A percentile compares a stretch with the other conserved stretches of the same genome.
These are phyloP conservation scores for Pyxicephalus adspersus DNA, from an alignment of 2,113 vertebrate species.

Conservation along the genomic window DNA sequence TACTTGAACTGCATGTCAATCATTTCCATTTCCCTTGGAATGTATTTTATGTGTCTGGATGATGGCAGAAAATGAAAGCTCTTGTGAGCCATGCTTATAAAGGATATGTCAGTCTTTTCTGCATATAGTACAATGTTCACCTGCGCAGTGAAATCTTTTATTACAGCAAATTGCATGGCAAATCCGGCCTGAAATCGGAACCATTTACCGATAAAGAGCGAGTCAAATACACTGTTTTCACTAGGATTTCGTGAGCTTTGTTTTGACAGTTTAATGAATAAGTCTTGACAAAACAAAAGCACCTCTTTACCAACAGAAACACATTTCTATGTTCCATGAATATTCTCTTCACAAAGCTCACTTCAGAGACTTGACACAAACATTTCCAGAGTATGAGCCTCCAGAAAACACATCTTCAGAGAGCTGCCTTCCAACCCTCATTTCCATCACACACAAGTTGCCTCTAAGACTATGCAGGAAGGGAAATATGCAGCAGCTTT, in stretches of 20 bases:
- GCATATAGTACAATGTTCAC: neutral
- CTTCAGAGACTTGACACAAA: constrained; percentile 41
- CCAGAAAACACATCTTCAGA: constrained; percentile 38
- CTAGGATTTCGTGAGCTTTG: constrained; percentile 28
- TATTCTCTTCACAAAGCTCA: constrained; percentile 28
- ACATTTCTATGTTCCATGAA: constrained; percentile 3
- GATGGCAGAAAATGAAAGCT: neutral
- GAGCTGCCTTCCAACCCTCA: constrained; percentile 17
- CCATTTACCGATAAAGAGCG: constrained; percentile 23
- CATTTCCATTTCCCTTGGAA: neutral
- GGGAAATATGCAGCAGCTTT: neutral
- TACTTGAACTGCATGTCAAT: too few relatives aligned
- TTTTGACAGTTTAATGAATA: constrained; percentile 46
- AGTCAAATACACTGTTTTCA: constrained; percentile 29
- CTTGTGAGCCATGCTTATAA: neutral
- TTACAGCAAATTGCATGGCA: constrained; percentile 28
- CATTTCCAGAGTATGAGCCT: constrained; percentile 16
- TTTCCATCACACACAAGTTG: constrained; percentile 39
- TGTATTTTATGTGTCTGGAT: neutral
- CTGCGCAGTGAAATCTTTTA: constrained; percentile 14
- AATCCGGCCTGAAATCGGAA: constrained; percentile 13
- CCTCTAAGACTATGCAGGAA: neutral
- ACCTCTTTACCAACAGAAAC: constrained; percentile 21
- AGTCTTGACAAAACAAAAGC: constrained; percentile 40
- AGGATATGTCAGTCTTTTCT: neutral